A percentile compares a stretch with the other conserved stretches of the same genome.
Evolutionary conservation across 2,888 invertebrate species (phyloP).

Genomic region (Pristionchus fissidentatus): DNA sequence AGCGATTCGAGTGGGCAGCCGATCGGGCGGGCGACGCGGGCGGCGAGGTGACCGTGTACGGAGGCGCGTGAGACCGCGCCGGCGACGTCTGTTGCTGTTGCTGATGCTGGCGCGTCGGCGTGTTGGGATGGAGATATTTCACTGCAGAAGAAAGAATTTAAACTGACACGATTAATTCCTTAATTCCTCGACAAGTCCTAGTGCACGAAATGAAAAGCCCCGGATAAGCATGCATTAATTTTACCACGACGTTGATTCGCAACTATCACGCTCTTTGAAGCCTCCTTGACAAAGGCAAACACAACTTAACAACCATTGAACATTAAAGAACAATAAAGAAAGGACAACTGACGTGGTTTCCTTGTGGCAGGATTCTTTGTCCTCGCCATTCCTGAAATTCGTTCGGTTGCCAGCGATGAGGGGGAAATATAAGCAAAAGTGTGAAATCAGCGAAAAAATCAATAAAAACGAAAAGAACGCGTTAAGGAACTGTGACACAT

Average conservation of each 20-base stretch:
- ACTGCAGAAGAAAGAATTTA: neutral
- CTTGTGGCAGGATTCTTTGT: neutral
- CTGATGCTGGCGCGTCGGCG: slow-evolving; percentile 18
- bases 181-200: too few species aligned
- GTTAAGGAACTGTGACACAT: neutral
- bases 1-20: neutral
- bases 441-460: neutral
- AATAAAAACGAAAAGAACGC: neutral
- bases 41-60: too few species aligned
- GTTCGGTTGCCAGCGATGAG: too few species aligned
- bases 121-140: neutral
- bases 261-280: too few species aligned
- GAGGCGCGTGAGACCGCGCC: too few species aligned
- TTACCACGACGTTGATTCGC: too few species aligned
- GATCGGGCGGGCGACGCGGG: too few species aligned
- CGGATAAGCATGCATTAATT: too few species aligned
- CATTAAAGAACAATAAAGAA: neutral
- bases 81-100: too few species aligned
- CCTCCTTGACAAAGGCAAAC: too few species aligned
- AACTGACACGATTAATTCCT: neutral
- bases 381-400: neutral
- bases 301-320: too few species aligned
- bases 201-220: too few species aligned
- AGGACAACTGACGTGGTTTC: neutral
- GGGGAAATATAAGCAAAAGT: neutral